Evolutionary conservation across 2,888 invertebrate genomes (phyloP), one percentile per base, ranked within the genome.

Genomic region (Lasiommata megera): DNA sequence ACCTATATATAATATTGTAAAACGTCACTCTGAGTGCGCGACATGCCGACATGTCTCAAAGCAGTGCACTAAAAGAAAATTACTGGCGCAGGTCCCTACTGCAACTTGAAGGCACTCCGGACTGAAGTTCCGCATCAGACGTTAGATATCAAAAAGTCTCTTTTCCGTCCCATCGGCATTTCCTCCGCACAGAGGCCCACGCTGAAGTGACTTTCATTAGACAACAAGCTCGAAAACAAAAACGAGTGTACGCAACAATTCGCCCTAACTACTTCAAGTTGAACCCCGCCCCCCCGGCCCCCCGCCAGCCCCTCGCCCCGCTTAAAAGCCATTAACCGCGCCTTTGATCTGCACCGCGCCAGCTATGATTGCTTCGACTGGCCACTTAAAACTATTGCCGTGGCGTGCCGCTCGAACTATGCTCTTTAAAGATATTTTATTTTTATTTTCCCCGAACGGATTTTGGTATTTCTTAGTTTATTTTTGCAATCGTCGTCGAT

Each of bases 311-410:
- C 59, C 70, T 65, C 72, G 67, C 73, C 75, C 73, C 79, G 76
- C 81, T 84, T 82, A 82, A 85, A 84, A 85, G 80, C 85, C 83
- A 86, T 88, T 85, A 86, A 65, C 73, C 68, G 69, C 70, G 75
- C 74, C 86, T 88, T 88, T 88, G 88, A 88, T 84, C 75, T 81
- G 71, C 71, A 72, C 79, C 81, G 79, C 80, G 65, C 66, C 65
- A 57, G 70, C 82, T 82, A 82, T 86, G 85, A 84, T 83, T 78
- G 69, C 79, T 80, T 80, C 82, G 79, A 81, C 82, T 80, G 81
- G 73, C 83, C 83, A 82, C 87, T 85, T 80, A 71, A 71, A 79
- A 77, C 82, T 80, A 81, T 80, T 76, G 79, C 78, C 62, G 64
- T 46, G 34, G n/a, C 36, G 44, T 29, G 44, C 46, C 46, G 31